Conservation (phyloP, 30 jellyfish, hydroid and myxozoan genomes). For the Nemopilema nomurai region DNA sequence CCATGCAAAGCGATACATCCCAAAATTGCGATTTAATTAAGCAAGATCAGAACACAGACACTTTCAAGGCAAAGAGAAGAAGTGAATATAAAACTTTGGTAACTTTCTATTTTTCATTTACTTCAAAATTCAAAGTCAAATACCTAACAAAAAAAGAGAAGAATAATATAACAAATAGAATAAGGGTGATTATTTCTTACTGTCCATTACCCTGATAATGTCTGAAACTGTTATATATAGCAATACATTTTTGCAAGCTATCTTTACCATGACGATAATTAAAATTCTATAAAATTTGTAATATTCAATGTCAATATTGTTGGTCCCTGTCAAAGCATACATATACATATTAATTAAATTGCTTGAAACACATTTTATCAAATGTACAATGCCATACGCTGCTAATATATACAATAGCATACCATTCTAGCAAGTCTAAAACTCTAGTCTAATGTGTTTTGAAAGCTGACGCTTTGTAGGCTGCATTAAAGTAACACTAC, state of each 20-base stretch:
- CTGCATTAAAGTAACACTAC: background rate
- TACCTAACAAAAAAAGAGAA: constrained; percentile 61
- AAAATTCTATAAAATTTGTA: constrained; percentile 66
- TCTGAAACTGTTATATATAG: constrained; percentile 54
- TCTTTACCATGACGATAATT: constrained; percentile 57
- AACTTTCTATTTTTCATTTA: constrained; percentile 18
- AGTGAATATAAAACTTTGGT: background rate
- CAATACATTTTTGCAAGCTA: constrained; percentile 69
- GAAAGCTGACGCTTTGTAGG: background rate
- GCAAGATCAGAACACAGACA: too few species aligned
- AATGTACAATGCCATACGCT: constrained; percentile 63
- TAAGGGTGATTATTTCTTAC: constrained; percentile 56
- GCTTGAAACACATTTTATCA: constrained; percentile 69
- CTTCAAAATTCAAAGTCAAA: constrained; percentile 54
- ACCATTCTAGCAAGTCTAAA: constrained; percentile 59
- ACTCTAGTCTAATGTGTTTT: constrained; percentile 2
- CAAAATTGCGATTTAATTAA: too few species aligned
- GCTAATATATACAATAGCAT: constrained; percentile 49
- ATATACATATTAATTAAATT: constrained; percentile 57
- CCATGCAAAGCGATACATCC: too few species aligned
- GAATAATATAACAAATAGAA: constrained; percentile 53
- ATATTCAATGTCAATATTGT: constrained; percentile 72
- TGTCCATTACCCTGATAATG: constrained; percentile 52
- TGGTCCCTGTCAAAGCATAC: constrained; percentile 70
- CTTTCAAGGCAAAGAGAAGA: background rate